A percentile compares a stretch with the other conserved stretches of the same genome.
Conservation (phyloP, 2,888 invertebrate species). For the Microplitis deprimator region DNA sequence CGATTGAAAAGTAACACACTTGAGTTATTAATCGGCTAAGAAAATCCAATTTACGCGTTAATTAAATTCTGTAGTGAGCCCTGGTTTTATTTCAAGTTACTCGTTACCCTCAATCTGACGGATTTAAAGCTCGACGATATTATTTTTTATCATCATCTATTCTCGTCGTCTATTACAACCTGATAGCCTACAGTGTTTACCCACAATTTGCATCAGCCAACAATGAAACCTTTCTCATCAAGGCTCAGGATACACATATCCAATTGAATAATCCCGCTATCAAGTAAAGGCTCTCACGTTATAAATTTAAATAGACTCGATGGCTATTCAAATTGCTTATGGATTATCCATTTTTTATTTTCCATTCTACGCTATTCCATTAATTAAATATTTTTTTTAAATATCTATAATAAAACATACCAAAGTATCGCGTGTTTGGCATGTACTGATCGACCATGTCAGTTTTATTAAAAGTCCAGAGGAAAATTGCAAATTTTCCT, state of each 20-base stretch:
- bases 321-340: background rate
- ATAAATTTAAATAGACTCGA: background rate
- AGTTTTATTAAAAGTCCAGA: slow-evolving; percentile 61
- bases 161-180: background rate
- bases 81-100: background rate
- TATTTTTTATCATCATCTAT: background rate
- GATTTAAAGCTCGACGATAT: background rate
- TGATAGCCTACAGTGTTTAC: slow-evolving; percentile 20
- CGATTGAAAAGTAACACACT: too few relatives aligned
- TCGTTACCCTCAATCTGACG: background rate
- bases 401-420: slow-evolving; percentile 53
- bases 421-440: slow-evolving; percentile 66
- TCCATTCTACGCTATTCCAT: background rate
- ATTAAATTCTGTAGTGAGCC: slow-evolving; percentile 14
- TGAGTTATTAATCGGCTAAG: background rate
- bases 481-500: slow-evolving; percentile 58
- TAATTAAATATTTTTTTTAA: background rate
- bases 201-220: slow-evolving; percentile 28
- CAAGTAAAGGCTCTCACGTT: background rate
- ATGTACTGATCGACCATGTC: slow-evolving; percentile 62
- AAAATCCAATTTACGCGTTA: slow-evolving; percentile 14
- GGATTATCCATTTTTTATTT: background rate
- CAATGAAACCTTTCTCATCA: slow-evolving; percentile 16
- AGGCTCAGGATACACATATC: background rate
- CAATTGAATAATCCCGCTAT: background rate